Evolutionary conservation across 1,140 invertebrate species (phyloP).

Genomic region (Heliconius himera): DNA sequence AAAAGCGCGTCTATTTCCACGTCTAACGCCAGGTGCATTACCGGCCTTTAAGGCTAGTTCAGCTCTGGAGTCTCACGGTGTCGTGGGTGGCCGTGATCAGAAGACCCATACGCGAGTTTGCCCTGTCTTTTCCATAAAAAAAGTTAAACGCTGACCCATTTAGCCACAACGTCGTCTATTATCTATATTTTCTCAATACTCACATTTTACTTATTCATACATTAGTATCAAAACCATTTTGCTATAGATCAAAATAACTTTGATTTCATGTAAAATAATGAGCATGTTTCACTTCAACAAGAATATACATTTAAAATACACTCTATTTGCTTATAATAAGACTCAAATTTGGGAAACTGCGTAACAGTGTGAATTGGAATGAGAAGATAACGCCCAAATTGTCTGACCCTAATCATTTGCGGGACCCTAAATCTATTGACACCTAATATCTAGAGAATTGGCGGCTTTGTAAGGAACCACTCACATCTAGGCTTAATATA

Average conservation of each 20-base stretch:
- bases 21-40: too few species aligned
- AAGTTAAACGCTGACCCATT: too few species aligned
- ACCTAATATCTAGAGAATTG: conserved; percentile 20
- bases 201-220: not conserved
- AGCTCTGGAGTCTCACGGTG: too few species aligned
- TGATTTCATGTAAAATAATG: conserved; percentile 14
- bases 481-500: conserved; percentile 17
- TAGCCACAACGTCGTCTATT: too few species aligned
- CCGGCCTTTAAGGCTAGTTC: too few species aligned
- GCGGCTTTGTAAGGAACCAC: conserved; percentile 8
- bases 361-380: conserved; percentile 20
- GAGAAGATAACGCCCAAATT: conserved; percentile 38
- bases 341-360: not conserved
- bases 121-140: too few species aligned
- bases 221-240: not conserved
- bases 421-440: conserved; percentile 38
- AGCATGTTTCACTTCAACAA: not conserved
- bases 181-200: too few species aligned
- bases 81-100: too few species aligned
- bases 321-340: not conserved
- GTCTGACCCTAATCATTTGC: conserved; percentile 43
- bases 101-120: too few species aligned
- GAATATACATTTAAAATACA: not conserved
- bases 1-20: too few species aligned
- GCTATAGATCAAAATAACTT: conserved; percentile 13